phyloP scores from a whole-genome alignment of 2,888 invertebrate species.

The Lasioglossum figueresi region DNA sequence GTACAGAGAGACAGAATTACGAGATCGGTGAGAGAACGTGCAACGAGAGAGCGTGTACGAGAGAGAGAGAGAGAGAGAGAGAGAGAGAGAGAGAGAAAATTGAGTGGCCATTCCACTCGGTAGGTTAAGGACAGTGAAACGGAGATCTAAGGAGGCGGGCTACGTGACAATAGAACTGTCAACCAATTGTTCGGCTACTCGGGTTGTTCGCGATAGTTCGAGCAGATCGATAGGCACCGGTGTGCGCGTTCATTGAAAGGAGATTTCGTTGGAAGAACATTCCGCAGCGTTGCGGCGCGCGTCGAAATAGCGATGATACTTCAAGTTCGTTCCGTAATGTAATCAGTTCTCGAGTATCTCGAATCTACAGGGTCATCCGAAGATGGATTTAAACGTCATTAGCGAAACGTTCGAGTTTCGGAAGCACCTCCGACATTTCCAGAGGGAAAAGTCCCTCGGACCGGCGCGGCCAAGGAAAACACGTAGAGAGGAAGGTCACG shows the following conservation, averaged over 20 bases:
- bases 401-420: constrained; percentile 5
- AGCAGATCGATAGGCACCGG: constrained; percentile 64
- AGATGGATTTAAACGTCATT: constrained; percentile 19
- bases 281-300: constrained; percentile 18
- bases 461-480: neutral
- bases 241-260: constrained; percentile 60
- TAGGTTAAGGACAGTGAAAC: constrained; percentile 70
- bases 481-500: neutral
- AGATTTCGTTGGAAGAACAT: constrained; percentile 57
- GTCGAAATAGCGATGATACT: constrained; percentile 6
- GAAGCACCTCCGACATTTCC: neutral
- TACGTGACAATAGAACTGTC: constrained; percentile 68
- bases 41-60: neutral
- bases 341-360: constrained; percentile 9
- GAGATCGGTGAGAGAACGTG: constrained; percentile 18
- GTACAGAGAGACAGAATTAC: constrained; percentile 55
- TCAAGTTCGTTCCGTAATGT: neutral
- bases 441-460: neutral
- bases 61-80: neutral
- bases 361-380: neutral
- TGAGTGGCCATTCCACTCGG: constrained; percentile 70
- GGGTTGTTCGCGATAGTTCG: constrained; percentile 49
- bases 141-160: constrained; percentile 56
- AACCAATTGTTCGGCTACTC: constrained; percentile 70
- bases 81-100: constrained; percentile 24